Evolutionary conservation across 2,888 invertebrate species (phyloP).

Genomic region (Pseudoips prasinana): DNA sequence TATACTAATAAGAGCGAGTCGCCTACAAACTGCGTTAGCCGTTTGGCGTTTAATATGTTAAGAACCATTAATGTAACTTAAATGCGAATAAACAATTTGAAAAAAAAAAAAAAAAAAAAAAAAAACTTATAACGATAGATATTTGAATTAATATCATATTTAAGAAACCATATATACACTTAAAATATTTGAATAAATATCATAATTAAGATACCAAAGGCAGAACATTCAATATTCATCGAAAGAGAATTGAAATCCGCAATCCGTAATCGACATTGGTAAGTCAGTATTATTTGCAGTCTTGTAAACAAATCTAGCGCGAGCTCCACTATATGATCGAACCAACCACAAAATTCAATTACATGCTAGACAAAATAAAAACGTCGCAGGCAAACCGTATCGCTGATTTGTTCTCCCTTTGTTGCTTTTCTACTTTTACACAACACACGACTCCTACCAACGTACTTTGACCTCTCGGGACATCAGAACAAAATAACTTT

Average conservation of each 20-base stretch:
- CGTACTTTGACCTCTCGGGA: conserved; percentile 33
- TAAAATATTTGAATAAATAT: too few relatives aligned
- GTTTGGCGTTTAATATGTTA: too few relatives aligned
- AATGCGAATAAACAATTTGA: too few relatives aligned
- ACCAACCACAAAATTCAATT: conserved; percentile 75
- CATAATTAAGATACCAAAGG: too few relatives aligned
- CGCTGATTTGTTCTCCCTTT: conserved; percentile 72
- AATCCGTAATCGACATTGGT: conserved; percentile 25
- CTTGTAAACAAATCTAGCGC: conserved; percentile 49
- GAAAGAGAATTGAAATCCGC: conserved; percentile 11
- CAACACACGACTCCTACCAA: conserved; percentile 47
- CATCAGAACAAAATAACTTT: conserved; percentile 7
- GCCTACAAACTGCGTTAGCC: too few relatives aligned
- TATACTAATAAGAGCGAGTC: too few relatives aligned
- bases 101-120: too few relatives aligned
- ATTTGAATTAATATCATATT: too few relatives aligned
- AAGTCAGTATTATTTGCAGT: conserved; percentile 34
- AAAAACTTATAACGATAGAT: too few relatives aligned
- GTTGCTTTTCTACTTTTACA: conserved; percentile 49
- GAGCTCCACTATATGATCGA: conserved; percentile 54
- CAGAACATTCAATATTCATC: too few relatives aligned
- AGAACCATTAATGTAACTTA: too few relatives aligned
- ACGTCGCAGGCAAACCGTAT: conserved; percentile 57
- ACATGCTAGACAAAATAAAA: conserved; percentile 75
- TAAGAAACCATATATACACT: too few relatives aligned